Base-by-base conservation (phyloP, 2,113 vertebrate genomes). In the Pomatostomus ruficeps region DNA sequence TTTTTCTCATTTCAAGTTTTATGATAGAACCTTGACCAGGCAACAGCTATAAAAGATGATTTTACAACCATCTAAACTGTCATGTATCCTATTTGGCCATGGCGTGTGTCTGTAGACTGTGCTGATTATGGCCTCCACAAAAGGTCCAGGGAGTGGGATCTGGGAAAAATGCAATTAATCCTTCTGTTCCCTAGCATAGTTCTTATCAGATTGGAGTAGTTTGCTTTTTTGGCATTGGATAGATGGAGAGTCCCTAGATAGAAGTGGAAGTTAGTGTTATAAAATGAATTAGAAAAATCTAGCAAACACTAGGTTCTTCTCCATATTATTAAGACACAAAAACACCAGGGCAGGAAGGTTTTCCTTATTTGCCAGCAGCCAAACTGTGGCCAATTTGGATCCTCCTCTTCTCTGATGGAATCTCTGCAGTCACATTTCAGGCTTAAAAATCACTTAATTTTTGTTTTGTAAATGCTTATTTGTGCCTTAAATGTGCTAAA, bases 381-480 rank as follows among this genome's bases (percentile, higher is more conserved):
- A 89, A 82, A 83, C 35, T 73, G 62, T 54, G 35, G 77, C 95
- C 91, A 92, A 82, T 79, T 92, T 96, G 87, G 87, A 96, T 91
- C 71, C 33, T 81, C 18, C 48, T 75, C 67, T 85, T 85, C 51
- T 91, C 40, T 63, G 81, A 93, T 70, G 35, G 78, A 93, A 89
- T 89, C 62, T 87, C 77, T 91, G 46, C 58, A 95, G 87, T 46
- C 62, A 67, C 63, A 91, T 95, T 95, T 89, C 77, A 82, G 42
- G 71, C 81, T 85, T 89, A 87, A 96, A 95, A 91, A 78, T 49
- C 62, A 93, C 76, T 92, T 92, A 83, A 93, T 95, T 95, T 96
- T 91, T 93, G 79, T 72, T 95, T 95, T 85, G 48, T 54, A 92
- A 95, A 95, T 88, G 84, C 49, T 92, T 95, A 28, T 92, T 95